Evolutionary conservation across 2,888 invertebrate genomes (phyloP), one percentile per base, ranked within the genome.

Genomic region (Eudemis profundana): DNA sequence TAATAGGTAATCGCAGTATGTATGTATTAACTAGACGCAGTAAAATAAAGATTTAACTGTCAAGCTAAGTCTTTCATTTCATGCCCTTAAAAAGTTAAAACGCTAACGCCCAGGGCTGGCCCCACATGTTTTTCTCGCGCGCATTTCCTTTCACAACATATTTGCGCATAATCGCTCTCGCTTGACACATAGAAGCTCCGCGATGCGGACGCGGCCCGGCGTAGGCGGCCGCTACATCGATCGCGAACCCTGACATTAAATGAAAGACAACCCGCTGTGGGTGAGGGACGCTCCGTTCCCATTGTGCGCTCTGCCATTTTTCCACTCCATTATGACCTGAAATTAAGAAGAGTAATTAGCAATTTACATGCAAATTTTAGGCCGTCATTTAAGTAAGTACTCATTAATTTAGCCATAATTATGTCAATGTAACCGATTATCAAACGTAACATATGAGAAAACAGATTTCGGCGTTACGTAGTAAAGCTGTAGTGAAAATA

Each of bases 211-310:
- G 81, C 77, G 76, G 72, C 73, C 66, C 74, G 76, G 78, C 75
- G 81, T 81, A 81, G 85, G 84, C 83, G 81, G 82, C 69, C 73
- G 86, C 85, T 83, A 82, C 85, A 90, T 90, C 88, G 90, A 90
- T 89, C 89, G 88, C 78, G 85, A 89, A 89, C 90, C 75, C 87
- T 89, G 89, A 85, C 88, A 89, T 89, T 89, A 82, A 81, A 80
- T 79, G 82, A 83, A 78, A 85, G 82, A 85, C 82, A 80, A 77
- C 73, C 72, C 70, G 77, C 79, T 79, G 79, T 75, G 76, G 76
- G 77, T 75, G 78, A 83, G 81, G 80, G 80, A 78, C 80, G 61
- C 69, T 61, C 65, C 69, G 68, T 59, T 68, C 57, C 70, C 70
- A 68, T 59, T 70, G 47, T 69, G 66, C 68, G 54, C 54, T 44